A percentile compares a stretch with the other conserved stretches of the same genome.
Conservation (phyloP, 2,797 vertebrate genomes). For the Betta splendens region DNA sequence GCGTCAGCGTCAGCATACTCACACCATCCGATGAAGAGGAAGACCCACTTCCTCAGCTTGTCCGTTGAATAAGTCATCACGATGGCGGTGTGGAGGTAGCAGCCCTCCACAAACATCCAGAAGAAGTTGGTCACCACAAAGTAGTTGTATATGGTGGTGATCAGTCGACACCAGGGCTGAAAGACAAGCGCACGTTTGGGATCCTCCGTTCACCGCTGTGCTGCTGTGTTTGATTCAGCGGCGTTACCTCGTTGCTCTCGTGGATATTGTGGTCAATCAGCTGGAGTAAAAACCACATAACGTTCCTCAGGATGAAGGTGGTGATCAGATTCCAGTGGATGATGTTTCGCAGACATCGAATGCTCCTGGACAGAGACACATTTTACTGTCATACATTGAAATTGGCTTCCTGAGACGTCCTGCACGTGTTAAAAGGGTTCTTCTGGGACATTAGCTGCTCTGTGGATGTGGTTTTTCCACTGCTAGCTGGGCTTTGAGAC, state of each 20-base stretch:
- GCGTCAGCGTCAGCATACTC: constrained; percentile 71
- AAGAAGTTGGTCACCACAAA: constrained; percentile 99
- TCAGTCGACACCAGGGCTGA: constrained; percentile 95
- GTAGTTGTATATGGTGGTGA: constrained; percentile 97
- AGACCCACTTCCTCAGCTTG: constrained; percentile 94
- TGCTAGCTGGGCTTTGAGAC: constrained; percentile 2
- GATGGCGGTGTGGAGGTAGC: constrained; percentile 96
- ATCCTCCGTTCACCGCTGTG: not conserved
- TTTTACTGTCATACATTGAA: constrained; percentile 7
- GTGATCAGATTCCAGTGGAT: constrained; percentile 99
- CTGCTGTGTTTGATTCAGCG: not conserved
- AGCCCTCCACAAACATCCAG: constrained; percentile 99
- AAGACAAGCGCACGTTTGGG: constrained; percentile 27
- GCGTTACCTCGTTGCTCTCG: constrained; percentile 91
- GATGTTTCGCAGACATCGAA: constrained; percentile 94
- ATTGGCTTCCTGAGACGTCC: no score
- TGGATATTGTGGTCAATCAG: constrained; percentile 96
- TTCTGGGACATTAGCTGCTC: no score
- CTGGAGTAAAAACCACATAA: constrained; percentile 96
- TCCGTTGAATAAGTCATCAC: constrained; percentile 98
- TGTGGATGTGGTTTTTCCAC: not conserved
- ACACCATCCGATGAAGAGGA: constrained; percentile 99
- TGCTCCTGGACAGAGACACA: constrained; percentile 83
- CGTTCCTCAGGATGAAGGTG: constrained; percentile 95
- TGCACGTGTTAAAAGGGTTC: no score